Conservation (phyloP, 2,888 invertebrate species). For the Luffia ferchaultella region DNA sequence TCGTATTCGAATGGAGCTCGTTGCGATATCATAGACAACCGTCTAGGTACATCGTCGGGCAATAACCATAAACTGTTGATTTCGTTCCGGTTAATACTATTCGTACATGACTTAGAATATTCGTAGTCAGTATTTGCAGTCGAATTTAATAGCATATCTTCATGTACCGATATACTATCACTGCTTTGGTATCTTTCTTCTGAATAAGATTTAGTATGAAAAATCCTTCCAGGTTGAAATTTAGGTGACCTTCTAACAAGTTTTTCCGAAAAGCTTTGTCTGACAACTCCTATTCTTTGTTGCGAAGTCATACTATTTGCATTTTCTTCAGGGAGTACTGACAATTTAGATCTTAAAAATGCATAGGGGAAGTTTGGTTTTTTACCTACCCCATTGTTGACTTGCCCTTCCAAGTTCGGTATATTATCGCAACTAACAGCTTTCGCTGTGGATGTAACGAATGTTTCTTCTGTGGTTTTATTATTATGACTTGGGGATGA, state of each 20-base stretch:
- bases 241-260: constrained; percentile 54
- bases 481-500: constrained; percentile 41
- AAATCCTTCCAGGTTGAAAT: constrained; percentile 43
- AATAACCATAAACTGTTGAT: constrained; percentile 31
- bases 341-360: constrained; percentile 77
- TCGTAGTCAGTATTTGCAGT: constrained; percentile 42
- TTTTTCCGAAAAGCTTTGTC: constrained; percentile 62
- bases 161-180: constrained; percentile 57
- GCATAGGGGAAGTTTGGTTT: constrained; percentile 80
- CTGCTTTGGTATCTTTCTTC: constrained; percentile 68
- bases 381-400: constrained; percentile 54
- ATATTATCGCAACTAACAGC: constrained; percentile 79
- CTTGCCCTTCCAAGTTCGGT: constrained; percentile 63
- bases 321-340: constrained; percentile 80
- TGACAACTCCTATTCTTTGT: constrained; percentile 51
- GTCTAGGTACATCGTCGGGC: constrained; percentile 38
- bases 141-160: constrained; percentile 48
- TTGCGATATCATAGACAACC: constrained; percentile 57
- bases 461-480: constrained; percentile 37
- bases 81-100: constrained; percentile 50
- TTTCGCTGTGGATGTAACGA: constrained; percentile 61
- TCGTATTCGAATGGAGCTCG: constrained; percentile 50
- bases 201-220: constrained; percentile 60
- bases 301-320: constrained; percentile 56
- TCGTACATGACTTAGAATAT: constrained; percentile 45